phyloP scores from a whole-genome alignment of 2,797 vertebrate genomes.

The Paratrypauchen microcephalus region DNA sequence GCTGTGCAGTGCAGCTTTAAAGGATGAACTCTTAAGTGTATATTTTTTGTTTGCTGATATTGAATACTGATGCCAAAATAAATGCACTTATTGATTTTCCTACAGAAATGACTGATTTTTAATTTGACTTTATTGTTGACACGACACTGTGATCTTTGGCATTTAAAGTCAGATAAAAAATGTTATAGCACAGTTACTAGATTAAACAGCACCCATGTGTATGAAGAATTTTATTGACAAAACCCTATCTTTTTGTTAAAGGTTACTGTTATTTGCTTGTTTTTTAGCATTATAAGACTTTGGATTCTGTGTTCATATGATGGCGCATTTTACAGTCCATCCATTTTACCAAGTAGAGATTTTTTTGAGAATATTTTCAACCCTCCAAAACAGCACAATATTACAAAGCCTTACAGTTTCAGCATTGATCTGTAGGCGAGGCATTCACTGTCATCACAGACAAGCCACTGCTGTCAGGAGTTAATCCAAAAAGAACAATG shows the following conservation, averaged over 20 bases:
- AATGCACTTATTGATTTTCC: not conserved
- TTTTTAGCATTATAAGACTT: not conserved
- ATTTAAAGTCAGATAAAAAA: not conserved
- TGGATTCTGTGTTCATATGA: not conserved
- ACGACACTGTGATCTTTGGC: not conserved
- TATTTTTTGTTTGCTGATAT: not conserved
- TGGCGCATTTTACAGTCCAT: not conserved
- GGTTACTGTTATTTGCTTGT: not conserved
- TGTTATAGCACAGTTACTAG: not conserved
- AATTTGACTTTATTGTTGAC: not conserved
- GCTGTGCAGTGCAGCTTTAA: not conserved
- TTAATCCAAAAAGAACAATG: constrained; percentile 6
- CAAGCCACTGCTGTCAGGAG: not conserved
- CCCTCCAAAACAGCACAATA: not conserved
- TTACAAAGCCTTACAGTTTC: not conserved
- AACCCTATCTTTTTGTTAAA: too few relatives aligned
- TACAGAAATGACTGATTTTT: not conserved
- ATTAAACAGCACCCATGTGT: too few relatives aligned
- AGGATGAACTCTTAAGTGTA: not conserved
- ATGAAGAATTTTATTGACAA: too few relatives aligned
- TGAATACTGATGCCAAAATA: not conserved
- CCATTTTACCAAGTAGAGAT: not conserved
- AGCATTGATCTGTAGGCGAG: not conserved
- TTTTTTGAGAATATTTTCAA: not conserved
- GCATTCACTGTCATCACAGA: not conserved